These are phyloP conservation scores for Gastrophysa polygoni DNA, from an alignment of 2,888 invertebrate species.

Conservation along the genomic window DNA sequence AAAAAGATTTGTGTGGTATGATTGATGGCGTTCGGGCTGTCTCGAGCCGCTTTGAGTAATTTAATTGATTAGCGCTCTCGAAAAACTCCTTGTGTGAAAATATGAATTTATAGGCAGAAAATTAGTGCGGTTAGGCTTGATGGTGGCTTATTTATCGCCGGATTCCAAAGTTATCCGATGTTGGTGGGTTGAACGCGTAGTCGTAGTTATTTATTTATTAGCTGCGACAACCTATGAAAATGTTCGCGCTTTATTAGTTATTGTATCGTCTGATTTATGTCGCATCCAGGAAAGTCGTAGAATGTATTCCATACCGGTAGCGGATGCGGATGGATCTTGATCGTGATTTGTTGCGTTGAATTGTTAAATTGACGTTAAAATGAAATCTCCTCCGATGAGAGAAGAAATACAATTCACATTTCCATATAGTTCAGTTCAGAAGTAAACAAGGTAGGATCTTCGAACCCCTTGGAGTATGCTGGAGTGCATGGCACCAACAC, in stretches of 20 bases:
- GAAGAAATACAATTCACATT: no score
- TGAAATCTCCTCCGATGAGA: no score
- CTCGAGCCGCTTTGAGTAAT: slow-evolving; percentile 38
- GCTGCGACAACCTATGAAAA: slow-evolving; percentile 25
- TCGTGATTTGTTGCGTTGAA: no score
- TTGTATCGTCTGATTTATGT: slow-evolving; percentile 38
- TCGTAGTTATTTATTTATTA: slow-evolving; percentile 41
- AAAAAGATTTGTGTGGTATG: slow-evolving; percentile 59
- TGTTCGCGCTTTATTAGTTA: slow-evolving; percentile 42
- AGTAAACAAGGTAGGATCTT: no score
- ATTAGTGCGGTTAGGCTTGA: slow-evolving; percentile 53
- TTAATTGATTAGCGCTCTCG: slow-evolving; percentile 49
- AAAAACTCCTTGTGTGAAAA: slow-evolving; percentile 48
- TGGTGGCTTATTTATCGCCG: slow-evolving; percentile 43
- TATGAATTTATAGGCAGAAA: slow-evolving; percentile 58
- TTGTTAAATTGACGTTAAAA: no score
- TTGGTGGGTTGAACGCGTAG: slow-evolving; percentile 41
- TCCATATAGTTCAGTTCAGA: no score
- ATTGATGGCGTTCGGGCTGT: slow-evolving; percentile 51
- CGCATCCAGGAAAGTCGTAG: slow-evolving; percentile 7
- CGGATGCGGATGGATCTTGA: no score
- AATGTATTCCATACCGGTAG: background rate
- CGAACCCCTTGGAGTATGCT: no score
- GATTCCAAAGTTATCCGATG: slow-evolving; percentile 26
- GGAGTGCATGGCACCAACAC: no score